Base-by-base conservation (phyloP, 1,140 invertebrate species). In the Papilio dardanus region DNA sequence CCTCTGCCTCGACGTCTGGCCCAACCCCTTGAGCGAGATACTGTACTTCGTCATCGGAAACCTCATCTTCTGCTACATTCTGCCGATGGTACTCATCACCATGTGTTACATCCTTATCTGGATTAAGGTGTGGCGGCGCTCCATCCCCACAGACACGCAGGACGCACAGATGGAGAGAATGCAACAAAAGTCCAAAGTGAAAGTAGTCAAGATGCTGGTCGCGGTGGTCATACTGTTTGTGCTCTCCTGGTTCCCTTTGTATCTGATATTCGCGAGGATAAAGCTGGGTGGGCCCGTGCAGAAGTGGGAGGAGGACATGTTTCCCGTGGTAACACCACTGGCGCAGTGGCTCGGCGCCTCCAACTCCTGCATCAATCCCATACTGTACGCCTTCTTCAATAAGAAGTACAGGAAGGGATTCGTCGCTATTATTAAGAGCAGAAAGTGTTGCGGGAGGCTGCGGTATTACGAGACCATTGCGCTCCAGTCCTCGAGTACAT, bases 341-440 rank as follows among this genome's bases (percentile, higher is more conserved):
- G 98, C 98, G 0, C 98, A 99, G 91, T 99, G 99, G 98, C 94
- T 99, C 2, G 99, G 98, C 0, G 96, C 98, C 0, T 98, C 98
- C 21, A 99, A 99, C 90, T 98, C 98, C 33, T 99, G 98, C 94
- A 98, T 99, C 82, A 99, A 99, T 93, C 99, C 99, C 0, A 96
- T 99, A 58, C 95, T 99, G n/a, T 99, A 99, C 92, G 98, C 98
- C 0, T 99, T 98, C 90, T 99, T 99, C 94, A 99, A 99, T 90
- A 98, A 99, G 82, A 99, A 99, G 89, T 99, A 98, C 88, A 94
- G 98, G 1, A 96, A 97, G 50, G 98, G 98, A 1, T 99, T 99
- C 92, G 95, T 97, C 3, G 97, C 97, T 8, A 97, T 99, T 33
- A 94, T 99, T 0, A 96, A 97, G 87, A 97, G 96, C 79, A 94